These are phyloP conservation scores for Girardinus metallicus DNA, from an alignment of 2,797 vertebrate species.

Conservation along the genomic window DNA sequence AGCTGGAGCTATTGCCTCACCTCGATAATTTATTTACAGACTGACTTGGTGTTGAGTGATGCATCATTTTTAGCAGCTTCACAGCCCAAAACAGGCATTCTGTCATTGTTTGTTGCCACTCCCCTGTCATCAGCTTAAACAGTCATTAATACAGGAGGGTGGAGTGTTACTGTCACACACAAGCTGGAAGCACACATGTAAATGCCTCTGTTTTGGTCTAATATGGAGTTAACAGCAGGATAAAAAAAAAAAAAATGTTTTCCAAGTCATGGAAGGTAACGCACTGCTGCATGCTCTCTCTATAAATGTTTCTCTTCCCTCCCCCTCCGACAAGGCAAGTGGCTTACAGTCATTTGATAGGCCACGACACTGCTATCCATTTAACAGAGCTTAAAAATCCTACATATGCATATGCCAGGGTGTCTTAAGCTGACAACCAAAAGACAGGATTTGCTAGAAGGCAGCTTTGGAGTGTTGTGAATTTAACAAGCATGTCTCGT, in stretches of 20 bases:
- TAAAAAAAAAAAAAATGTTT: conserved; percentile 45
- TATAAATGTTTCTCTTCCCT: conserved; percentile 27
- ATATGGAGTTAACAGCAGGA: conserved; percentile 60
- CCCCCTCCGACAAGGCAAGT: conserved; percentile 61
- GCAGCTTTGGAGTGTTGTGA: conserved; percentile 82
- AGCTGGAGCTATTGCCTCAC: conserved; percentile 62
- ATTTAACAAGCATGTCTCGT: conserved; percentile 86
- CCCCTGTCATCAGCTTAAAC: conserved; percentile 72
- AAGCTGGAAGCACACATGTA: conserved; percentile 56
- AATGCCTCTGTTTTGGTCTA: conserved; percentile 58
- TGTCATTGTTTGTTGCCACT: conserved; percentile 81
- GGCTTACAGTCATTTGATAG: conserved; percentile 82
- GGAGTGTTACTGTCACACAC: conserved; percentile 68
- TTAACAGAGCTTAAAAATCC: conserved; percentile 86
- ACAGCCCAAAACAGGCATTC: conserved; percentile 75
- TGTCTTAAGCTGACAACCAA: conserved; percentile 83
- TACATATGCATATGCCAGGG: conserved; percentile 83
- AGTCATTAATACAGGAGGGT: conserved; percentile 68
- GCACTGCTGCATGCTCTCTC: conserved; percentile 54
- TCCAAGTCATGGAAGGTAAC: conserved; percentile 50
- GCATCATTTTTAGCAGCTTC: conserved; percentile 62
- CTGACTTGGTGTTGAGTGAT: conserved; percentile 56
- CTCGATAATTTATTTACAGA: conserved; percentile 77
- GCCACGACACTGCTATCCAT: conserved; percentile 83
- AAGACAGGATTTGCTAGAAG: conserved; percentile 83